Percentiles rank a stretch among this genome's conserved stretches.
Evolutionary conservation across 1,140 invertebrate genomes (phyloP).

Genomic region (Scaptodrosophila lebanonensis): DNA sequence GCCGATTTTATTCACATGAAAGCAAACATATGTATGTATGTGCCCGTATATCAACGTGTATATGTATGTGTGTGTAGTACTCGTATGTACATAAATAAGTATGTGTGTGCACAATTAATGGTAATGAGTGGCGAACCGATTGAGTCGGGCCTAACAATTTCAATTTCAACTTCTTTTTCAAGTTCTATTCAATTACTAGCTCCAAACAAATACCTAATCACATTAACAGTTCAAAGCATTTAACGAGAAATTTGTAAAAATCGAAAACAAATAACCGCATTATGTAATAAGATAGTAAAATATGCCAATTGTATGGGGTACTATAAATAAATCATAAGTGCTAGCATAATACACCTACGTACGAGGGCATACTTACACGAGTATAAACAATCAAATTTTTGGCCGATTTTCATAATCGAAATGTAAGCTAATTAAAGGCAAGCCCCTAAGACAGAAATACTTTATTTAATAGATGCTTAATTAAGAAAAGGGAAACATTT

Average conservation of each 20-base stretch:
- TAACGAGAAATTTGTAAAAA: constrained; percentile 51
- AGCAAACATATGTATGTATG: too few relatives aligned
- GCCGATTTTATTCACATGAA: too few relatives aligned
- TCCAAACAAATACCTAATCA: constrained; percentile 46
- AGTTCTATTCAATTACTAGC: constrained; percentile 29
- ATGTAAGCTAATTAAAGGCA: constrained; percentile 29
- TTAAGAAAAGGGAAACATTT: constrained; percentile 21
- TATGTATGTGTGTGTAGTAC: too few relatives aligned
- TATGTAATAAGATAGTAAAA: constrained; percentile 14
- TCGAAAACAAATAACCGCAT: not conserved
- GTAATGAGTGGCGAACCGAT: too few relatives aligned
- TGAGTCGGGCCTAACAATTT: not conserved
- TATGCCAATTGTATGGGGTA: constrained; percentile 38
- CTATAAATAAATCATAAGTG: constrained; percentile 39
- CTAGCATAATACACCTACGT: constrained; percentile 32
- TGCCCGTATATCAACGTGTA: too few relatives aligned
- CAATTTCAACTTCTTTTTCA: constrained; percentile 7
- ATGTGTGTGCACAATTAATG: too few relatives aligned
- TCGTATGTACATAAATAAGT: too few relatives aligned
- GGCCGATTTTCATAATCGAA: constrained; percentile 26
- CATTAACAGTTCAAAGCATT: constrained; percentile 32
- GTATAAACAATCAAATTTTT: constrained; percentile 63
- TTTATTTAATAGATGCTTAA: constrained; percentile 57
- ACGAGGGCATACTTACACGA: constrained; percentile 1
- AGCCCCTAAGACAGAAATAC: constrained; percentile 47